Conservation (phyloP, 1,140 invertebrate genomes). For the Eumaeus atala region DNA sequence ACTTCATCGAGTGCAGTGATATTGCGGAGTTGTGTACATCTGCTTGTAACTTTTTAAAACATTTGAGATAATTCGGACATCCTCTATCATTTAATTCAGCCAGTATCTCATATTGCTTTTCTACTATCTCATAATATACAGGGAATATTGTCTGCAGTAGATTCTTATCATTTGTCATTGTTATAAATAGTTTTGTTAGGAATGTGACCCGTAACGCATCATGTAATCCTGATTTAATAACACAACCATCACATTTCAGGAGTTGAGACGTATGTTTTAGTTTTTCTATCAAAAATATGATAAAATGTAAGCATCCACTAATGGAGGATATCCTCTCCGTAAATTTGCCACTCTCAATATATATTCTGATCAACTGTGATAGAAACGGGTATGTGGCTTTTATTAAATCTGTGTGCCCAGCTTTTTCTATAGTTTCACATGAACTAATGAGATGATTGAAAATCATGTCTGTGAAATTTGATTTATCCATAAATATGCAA, state of each 20-base stretch:
- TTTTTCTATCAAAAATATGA: conserved; percentile 36
- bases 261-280: conserved; percentile 36
- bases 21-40: conserved; percentile 56
- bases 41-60: conserved; percentile 44
- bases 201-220: conserved; percentile 50
- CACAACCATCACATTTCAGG: conserved; percentile 54
- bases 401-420: conserved; percentile 38
- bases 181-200: conserved; percentile 39
- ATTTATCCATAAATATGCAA: conserved; percentile 35
- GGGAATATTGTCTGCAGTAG: conserved; percentile 28
- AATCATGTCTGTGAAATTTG: conserved; percentile 31
- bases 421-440: conserved; percentile 39
- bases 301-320: conserved; percentile 37
- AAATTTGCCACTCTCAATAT: conserved; percentile 32
- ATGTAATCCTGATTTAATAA: conserved; percentile 40
- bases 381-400: conserved; percentile 46
- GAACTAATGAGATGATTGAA: conserved; percentile 34
- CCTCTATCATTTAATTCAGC: conserved; percentile 28
- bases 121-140: conserved; percentile 29
- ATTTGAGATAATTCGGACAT: conserved; percentile 45
- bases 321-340: conserved; percentile 17
- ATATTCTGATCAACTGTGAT: conserved; percentile 43
- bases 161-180: conserved; percentile 17
- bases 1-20: conserved; percentile 35
- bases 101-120: conserved; percentile 42